Evolutionary conservation across 1,140 invertebrate species (phyloP).

Genomic region (Drosophila miranda): DNA sequence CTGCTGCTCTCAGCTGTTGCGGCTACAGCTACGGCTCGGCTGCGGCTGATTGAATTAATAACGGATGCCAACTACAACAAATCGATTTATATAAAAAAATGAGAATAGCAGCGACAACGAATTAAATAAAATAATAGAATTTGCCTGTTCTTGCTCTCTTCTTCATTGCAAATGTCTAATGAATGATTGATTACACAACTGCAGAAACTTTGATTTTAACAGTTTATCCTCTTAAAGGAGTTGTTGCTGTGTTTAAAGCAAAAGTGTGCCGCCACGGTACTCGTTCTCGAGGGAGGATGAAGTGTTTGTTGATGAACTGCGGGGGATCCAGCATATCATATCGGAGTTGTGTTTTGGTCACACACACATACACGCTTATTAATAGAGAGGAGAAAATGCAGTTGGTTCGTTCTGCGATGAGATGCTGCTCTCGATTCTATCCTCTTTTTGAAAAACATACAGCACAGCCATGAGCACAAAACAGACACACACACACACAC

Average conservation of each 20-base stretch:
- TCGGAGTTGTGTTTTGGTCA: constrained; percentile 37
- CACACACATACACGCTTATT: constrained; percentile 6
- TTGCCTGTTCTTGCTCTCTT: constrained; percentile 2
- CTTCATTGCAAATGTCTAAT: background rate
- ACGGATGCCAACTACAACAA: constrained; percentile 79
- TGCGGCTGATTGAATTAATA: constrained; percentile 75
- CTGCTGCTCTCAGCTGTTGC: constrained; percentile 31
- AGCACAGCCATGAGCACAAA: constrained; percentile 24
- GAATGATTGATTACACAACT: constrained; percentile 49
- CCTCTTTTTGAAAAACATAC: constrained; percentile 54
- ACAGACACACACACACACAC: constrained; percentile 31
- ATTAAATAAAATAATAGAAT: constrained; percentile 30
- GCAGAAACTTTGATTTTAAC: constrained; percentile 20
- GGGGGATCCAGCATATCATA: background rate
- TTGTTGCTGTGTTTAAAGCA: too few relatives aligned
- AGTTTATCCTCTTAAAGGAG: background rate
- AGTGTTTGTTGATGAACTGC: too few relatives aligned
- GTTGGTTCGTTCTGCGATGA: background rate
- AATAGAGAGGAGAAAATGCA: constrained; percentile 17
- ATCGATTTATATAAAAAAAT: constrained; percentile 66
- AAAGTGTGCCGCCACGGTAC: too few relatives aligned
- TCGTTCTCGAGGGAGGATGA: too few relatives aligned
- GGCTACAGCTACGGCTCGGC: constrained; percentile 10
- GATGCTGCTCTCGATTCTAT: constrained; percentile 21
- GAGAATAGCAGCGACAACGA: constrained; percentile 19